Conservation (phyloP, 2,113 vertebrate species). For the Heliornis fulica region DNA sequence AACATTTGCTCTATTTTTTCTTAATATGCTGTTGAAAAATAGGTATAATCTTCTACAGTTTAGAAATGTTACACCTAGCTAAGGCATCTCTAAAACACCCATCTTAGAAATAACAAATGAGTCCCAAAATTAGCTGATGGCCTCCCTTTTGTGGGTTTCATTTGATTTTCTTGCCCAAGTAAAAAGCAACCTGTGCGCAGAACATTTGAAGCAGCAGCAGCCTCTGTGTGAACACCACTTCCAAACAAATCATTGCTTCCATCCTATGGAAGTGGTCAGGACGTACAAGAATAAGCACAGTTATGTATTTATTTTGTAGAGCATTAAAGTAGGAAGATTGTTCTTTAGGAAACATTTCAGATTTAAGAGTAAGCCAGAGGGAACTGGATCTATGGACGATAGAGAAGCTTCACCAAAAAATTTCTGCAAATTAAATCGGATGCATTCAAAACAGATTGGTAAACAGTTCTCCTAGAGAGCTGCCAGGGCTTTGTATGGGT, state of each 20-base stretch:
- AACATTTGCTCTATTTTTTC: not conserved
- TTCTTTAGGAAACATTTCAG: not conserved
- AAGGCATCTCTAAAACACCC: not conserved
- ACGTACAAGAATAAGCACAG: not conserved
- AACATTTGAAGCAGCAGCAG: not conserved
- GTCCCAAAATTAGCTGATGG: not conserved
- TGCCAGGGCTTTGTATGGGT: not conserved
- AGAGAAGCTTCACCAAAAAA: not conserved
- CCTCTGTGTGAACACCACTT: not conserved
- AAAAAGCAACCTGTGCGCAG: not conserved
- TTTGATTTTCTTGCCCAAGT: not conserved
- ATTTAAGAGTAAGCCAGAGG: not conserved
- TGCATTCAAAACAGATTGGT: not conserved
- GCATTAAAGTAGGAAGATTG: not conserved
- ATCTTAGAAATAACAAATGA: not conserved
- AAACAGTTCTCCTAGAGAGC: not conserved
- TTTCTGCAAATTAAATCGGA: not conserved
- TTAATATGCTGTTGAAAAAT: not conserved
- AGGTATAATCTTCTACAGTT: not conserved
- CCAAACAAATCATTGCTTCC: not conserved
- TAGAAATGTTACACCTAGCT: not conserved
- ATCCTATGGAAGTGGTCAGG: rapidly evolving
- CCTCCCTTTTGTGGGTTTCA: not conserved
- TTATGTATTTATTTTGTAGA: not conserved
- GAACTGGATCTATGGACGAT: not conserved